These are phyloP conservation scores for Gymnogyps californianus DNA, from an alignment of 2,113 vertebrate species.

Conservation along the genomic window DNA sequence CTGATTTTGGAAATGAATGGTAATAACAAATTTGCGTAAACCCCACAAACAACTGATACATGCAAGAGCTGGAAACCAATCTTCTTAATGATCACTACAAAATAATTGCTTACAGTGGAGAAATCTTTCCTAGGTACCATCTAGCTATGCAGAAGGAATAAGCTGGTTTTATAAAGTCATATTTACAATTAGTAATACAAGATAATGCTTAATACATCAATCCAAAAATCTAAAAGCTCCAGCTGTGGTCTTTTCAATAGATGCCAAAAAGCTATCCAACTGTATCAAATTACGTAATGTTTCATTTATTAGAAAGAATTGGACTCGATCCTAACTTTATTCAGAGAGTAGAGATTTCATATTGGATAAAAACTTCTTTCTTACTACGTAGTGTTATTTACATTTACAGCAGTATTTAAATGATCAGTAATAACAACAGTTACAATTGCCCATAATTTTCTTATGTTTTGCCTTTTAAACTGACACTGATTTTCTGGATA, in stretches of 20 bases:
- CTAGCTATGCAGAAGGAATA: neutral
- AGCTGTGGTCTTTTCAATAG: neutral
- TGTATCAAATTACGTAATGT: neutral
- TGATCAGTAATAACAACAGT: neutral
- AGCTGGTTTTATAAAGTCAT: neutral
- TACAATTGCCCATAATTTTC: neutral
- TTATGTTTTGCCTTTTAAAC: neutral
- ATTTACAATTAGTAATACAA: neutral
- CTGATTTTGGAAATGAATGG: neutral
- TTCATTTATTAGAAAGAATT: neutral
- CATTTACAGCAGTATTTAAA: neutral
- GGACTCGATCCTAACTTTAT: neutral
- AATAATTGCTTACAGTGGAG: neutral
- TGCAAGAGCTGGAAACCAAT: neutral
- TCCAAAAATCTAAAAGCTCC: neutral
- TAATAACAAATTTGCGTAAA: neutral
- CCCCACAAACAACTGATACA: neutral
- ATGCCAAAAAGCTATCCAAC: neutral
- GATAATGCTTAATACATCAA: constrained; percentile 2
- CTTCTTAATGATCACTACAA: neutral
- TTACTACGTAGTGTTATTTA: neutral
- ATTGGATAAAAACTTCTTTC: neutral
- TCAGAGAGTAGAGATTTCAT: neutral
- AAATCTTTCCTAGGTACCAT: neutral
- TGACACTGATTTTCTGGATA: neutral